A percentile compares a stretch with the other conserved stretches of the same genome.
Evolutionary conservation across 1,140 invertebrate genomes (phyloP).

Genomic region (Mycetomoellerius zeteki): DNA sequence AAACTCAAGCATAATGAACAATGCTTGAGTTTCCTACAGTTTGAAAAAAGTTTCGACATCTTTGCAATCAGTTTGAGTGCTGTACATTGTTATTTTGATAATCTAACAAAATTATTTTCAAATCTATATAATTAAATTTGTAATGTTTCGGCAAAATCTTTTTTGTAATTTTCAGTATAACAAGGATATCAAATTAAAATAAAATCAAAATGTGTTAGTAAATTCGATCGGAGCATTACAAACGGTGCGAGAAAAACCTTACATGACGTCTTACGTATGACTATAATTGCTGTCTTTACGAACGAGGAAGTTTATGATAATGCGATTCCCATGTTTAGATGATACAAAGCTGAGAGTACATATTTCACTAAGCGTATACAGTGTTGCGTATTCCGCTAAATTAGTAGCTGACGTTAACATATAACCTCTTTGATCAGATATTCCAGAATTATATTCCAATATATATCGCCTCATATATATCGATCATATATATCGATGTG

Average conservation of each 20-base stretch:
- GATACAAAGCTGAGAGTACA: constrained; percentile 11
- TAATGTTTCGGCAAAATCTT: too few species aligned
- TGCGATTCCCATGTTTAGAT: constrained; percentile 33
- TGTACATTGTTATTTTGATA: too few species aligned
- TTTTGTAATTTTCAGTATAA: too few species aligned
- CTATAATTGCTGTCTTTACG: constrained; percentile 15
- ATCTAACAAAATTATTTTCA: too few species aligned
- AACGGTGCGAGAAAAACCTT: not conserved
- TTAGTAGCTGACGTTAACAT: constrained; percentile 31
- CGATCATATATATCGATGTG: not conserved
- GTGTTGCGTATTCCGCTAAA: not conserved
- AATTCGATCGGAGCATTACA: not conserved
- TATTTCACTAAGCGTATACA: constrained; percentile 15
- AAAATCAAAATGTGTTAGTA: not conserved
- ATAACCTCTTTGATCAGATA: constrained; percentile 19
- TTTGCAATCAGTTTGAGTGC: too few species aligned
- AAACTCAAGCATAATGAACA: too few species aligned
- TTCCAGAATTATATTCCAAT: constrained; percentile 6
- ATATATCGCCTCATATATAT: constrained; percentile 4
- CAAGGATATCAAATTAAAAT: not conserved
- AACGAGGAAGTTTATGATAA: constrained; percentile 15
- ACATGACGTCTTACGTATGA: not conserved
- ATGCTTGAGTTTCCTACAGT: too few species aligned
- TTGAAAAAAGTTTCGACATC: too few species aligned
- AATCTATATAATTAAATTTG: too few species aligned